Evolutionary conservation across 2,888 invertebrate genomes (phyloP).

Genomic region (Athetis lepigone): DNA sequence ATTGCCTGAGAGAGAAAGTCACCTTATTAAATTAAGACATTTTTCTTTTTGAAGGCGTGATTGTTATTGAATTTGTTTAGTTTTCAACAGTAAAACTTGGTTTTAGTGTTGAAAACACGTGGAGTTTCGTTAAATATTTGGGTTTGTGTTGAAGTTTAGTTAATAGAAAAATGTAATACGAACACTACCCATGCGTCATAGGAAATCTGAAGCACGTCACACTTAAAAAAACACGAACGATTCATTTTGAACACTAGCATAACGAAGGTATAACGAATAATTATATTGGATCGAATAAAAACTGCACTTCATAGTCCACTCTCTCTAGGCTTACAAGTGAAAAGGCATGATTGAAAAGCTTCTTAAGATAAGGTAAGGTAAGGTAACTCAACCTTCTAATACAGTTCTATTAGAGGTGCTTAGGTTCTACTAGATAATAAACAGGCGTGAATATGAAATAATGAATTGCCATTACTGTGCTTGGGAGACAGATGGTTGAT

Average conservation of each 20-base stretch:
- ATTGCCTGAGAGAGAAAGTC: conserved; percentile 6
- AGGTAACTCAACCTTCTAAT: neutral
- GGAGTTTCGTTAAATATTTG: neutral
- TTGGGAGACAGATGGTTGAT: conserved; percentile 10
- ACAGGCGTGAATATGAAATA: neutral
- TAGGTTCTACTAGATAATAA: neutral
- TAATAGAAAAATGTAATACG: neutral
- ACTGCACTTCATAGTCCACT: no score
- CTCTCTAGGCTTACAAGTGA: no score
- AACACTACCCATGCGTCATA: neutral
- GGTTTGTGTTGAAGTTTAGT: neutral
- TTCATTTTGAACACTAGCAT: no score
- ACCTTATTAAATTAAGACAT: conserved; percentile 29
- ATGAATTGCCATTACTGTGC: neutral
- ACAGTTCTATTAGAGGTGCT: neutral
- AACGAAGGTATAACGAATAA: no score
- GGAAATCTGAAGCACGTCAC: neutral
- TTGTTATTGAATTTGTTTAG: neutral
- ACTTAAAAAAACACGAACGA: no score
- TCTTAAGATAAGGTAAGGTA: no score
- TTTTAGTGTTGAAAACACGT: no score
- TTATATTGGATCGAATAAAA: no score
- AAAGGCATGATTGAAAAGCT: neutral
- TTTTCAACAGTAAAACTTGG: neutral
- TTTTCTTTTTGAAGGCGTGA: neutral